Base-by-base conservation (phyloP, 2,113 vertebrate genomes). In the Ancistrus triradiatus region DNA sequence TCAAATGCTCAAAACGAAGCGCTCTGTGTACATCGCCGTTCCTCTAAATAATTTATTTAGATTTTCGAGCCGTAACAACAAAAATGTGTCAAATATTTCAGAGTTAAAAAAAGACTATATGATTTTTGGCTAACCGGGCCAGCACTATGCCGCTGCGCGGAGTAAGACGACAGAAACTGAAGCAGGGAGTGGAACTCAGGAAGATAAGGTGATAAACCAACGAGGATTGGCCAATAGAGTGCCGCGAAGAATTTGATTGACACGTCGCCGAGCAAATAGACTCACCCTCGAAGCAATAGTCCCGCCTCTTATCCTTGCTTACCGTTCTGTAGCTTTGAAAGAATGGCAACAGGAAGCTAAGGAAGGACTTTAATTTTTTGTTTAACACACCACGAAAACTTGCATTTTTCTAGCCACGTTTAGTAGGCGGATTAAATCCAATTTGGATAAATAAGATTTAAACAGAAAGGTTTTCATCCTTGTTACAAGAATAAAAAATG, bases 111-210 rank as follows among this genome's bases (percentile, higher is more conserved):
- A 7, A 31, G 7, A 31, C 27, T 31, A 4, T 3, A 3, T 31
- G 27, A 4, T 31, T 31, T 31, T 31, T 31, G 3, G 27, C 19
- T n/a, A 63, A 77, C 65, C 31, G 75, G 68, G 44, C 28, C 15
- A 64, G 93, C 25, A 89, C 90, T 94, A 91, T 83, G 61, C 87
- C 74, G 47, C 25, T 44, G 21, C 40, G 93, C 92, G 93, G 92
- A 92, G 67, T 89, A 50, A 58, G 57, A 89, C 74, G 33, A 47
- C 70, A 59, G 63, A 82, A 78, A 66, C 24, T 76, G 72, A 65
- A 40, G 7, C 52, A 47, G 47, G 80, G 81, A 85, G 63, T 79
- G 74, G 63, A 68, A 78, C 66, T 55, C 77, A 51, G 55, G 55
- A 74, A 84, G 85, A 90, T 90, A 81, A 84, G 86, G 86, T 80